A percentile compares a stretch with the other conserved stretches of the same genome.
phyloP scores from a whole-genome alignment of 2,797 vertebrate genomes.

The Cygnus olor region DNA sequence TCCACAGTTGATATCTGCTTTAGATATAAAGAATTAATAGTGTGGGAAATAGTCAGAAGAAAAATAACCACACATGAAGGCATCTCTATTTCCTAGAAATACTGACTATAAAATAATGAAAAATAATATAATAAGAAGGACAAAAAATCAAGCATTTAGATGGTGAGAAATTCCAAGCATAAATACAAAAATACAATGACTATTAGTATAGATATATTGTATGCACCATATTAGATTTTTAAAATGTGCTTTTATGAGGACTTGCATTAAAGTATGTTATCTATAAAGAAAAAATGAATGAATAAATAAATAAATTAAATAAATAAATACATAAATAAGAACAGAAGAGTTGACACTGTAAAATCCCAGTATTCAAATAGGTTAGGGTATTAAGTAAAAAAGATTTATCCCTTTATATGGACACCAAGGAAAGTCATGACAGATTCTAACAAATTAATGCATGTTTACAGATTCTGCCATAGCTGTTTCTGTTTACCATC shows the following conservation, averaged over 20 bases:
- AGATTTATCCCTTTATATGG: background rate
- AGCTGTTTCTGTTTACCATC: background rate
- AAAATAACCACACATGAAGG: background rate
- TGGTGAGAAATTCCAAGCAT: background rate
- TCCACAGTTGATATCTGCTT: background rate
- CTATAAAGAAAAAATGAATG: background rate
- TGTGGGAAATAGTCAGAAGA: background rate
- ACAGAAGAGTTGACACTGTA: background rate
- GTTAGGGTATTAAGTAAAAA: background rate
- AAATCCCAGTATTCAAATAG: background rate
- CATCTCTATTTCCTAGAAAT: background rate
- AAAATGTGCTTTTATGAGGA: background rate
- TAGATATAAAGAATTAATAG: background rate
- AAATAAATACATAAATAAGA: background rate
- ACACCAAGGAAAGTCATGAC: background rate
- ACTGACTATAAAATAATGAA: background rate
- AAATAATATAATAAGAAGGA: background rate
- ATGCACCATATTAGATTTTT: background rate
- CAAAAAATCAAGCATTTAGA: background rate
- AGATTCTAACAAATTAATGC: background rate
- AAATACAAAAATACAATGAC: background rate
- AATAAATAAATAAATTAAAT: background rate
- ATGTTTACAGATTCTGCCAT: background rate
- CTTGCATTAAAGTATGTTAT: background rate
- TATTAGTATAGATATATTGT: background rate